A percentile compares a stretch with the other conserved stretches of the same genome.
These are phyloP conservation scores for Rhinoderma darwinii DNA, from an alignment of 2,113 vertebrate genomes.

Conservation along the genomic window DNA sequence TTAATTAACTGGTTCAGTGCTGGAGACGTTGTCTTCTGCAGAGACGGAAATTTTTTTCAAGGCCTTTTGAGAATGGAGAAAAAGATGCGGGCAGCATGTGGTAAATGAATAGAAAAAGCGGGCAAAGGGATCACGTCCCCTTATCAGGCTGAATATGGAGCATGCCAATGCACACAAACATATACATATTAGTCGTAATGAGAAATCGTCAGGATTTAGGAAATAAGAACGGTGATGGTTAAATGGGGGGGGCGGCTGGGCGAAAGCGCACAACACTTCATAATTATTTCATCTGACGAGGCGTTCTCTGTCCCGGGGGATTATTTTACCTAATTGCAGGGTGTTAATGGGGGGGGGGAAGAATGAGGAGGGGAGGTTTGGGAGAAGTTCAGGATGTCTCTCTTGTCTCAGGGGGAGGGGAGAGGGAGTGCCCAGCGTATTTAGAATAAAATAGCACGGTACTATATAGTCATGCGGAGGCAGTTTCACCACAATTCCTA, in stretches of 20 bases:
- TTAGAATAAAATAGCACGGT: slow-evolving; percentile 70
- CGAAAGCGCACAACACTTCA: slow-evolving; percentile 46
- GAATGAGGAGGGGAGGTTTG: slow-evolving; percentile 56
- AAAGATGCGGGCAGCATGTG: not conserved
- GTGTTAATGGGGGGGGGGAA: slow-evolving; percentile 54
- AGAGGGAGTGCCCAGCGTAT: slow-evolving; percentile 66
- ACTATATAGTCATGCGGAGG: slow-evolving; percentile 64
- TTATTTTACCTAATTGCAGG: slow-evolving; percentile 57
- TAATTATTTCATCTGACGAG: slow-evolving; percentile 58
- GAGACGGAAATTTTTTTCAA: slow-evolving; percentile 29
- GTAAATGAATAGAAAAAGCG: slow-evolving; percentile 4
- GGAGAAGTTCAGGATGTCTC: slow-evolving; percentile 54
- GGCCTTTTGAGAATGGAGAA: slow-evolving; percentile 46
- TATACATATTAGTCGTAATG: not conserved
- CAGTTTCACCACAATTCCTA: slow-evolving; percentile 68
- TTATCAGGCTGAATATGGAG: not conserved
- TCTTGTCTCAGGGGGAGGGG: slow-evolving; percentile 63
- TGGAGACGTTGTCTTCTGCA: slow-evolving; percentile 28
- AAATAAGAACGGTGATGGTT: slow-evolving; percentile 21
- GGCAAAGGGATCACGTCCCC: slow-evolving; percentile 1
- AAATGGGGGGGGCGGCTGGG: slow-evolving; percentile 22
- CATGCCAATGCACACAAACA: slow-evolving; percentile 2
- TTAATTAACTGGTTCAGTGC: slow-evolving; percentile 56
- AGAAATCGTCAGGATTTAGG: not conserved
- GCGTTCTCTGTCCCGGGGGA: slow-evolving; percentile 49